These are phyloP conservation scores for Lasaia peninsularis DNA, from an alignment of 1,140 invertebrate genomes.

Conservation along the genomic window DNA sequence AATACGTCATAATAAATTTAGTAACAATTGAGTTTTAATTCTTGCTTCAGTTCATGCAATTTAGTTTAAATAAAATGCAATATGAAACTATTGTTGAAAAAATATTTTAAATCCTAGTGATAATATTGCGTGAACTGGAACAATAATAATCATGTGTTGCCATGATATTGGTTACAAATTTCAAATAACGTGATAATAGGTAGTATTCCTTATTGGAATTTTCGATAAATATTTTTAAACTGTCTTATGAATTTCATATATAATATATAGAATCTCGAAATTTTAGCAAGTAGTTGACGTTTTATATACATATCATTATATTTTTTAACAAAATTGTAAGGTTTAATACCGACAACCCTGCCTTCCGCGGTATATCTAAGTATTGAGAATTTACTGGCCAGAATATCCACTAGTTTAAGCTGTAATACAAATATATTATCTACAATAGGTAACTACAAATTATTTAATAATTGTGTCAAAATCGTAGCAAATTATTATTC, in stretches of 20 bases:
- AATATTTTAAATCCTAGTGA: slow-evolving; percentile 33
- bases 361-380: slow-evolving; percentile 41
- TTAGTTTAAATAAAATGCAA: slow-evolving; percentile 47
- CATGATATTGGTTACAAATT: slow-evolving; percentile 67
- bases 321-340: slow-evolving; percentile 7
- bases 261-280: slow-evolving; percentile 34
- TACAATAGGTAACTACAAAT: no score
- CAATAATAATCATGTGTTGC: slow-evolving; percentile 52
- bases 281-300: slow-evolving; percentile 4
- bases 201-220: slow-evolving; percentile 42
- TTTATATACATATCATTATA: slow-evolving; percentile 17
- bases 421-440: no score
- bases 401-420: no score
- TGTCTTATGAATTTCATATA: slow-evolving; percentile 20
- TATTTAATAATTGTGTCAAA: no score
- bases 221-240: slow-evolving; percentile 27
- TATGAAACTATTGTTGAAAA: slow-evolving; percentile 35
- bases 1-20: slow-evolving; percentile 38
- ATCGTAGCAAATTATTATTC: no score
- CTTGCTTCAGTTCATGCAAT: slow-evolving; percentile 53
- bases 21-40: slow-evolving; percentile 49
- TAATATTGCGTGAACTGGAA: slow-evolving; percentile 50
- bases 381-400: background rate
- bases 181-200: slow-evolving; percentile 58
- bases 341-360: no score